Conservation (phyloP, 1,140 invertebrate species). For the Penaeus indicus region DNA sequence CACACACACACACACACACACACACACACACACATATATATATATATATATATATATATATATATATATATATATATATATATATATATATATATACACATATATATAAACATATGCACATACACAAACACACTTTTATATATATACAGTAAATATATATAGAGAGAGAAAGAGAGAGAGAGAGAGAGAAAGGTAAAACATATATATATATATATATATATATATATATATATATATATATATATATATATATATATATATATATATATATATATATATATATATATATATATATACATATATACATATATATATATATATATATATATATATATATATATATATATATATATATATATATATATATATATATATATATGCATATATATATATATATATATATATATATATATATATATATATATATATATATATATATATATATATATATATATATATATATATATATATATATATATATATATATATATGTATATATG, state of each 20-base stretch:
- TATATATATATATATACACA: not conserved
- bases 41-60: constrained; percentile 17
- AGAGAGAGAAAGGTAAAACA: no score
- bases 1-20: no score
- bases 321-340: no score
- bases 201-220: not conserved
- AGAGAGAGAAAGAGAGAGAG: not conserved
- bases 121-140: not conserved
- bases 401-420: no score
- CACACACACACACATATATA: not conserved
- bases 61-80: constrained; percentile 3
- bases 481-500: no score
- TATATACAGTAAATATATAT: not conserved
- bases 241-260: constrained; percentile 4
- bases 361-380: no score
- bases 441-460: no score
- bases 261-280: not conserved
- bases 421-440: no score
- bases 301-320: not conserved
- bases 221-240: not conserved
- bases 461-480: no score
- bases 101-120: not conserved
- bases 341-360: no score
- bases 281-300: not conserved
- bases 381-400: no score